Evolutionary conservation across 2,797 vertebrate genomes (phyloP).

Genomic region (Oophaga sylvatica): DNA sequence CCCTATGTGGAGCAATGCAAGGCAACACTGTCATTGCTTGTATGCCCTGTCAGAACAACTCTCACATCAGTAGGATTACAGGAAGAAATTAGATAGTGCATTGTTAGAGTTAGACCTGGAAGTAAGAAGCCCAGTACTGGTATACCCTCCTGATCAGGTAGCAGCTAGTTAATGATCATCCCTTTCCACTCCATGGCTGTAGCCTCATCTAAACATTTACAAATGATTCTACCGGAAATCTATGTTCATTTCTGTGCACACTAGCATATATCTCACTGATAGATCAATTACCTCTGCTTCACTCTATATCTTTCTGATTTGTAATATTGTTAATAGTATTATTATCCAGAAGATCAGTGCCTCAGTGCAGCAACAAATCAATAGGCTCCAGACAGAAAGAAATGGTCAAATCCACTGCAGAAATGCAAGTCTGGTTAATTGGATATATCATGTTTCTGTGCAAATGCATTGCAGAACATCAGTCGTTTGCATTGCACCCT

Average conservation of each 20-base stretch:
- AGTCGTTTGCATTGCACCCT: no score
- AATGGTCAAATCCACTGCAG: constrained; percentile 36
- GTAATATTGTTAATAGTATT: constrained; percentile 59
- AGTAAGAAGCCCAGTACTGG: not conserved
- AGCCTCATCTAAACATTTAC: not conserved
- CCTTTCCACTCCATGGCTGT: not conserved
- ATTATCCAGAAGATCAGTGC: constrained; percentile 37
- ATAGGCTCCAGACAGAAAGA: constrained; percentile 54
- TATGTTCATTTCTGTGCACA: constrained; percentile 22
- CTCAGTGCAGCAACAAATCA: constrained; percentile 43
- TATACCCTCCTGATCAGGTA: not conserved
- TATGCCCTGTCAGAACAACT: not conserved
- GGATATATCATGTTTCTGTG: not conserved
- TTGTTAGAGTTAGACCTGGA: not conserved
- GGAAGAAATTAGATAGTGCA: not conserved
- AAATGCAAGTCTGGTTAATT: not conserved
- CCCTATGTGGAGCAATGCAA: not conserved
- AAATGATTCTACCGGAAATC: not conserved
- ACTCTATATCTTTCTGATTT: constrained; percentile 47
- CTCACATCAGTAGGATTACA: no score
- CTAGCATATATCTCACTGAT: constrained; percentile 51
- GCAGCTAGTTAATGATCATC: not conserved
- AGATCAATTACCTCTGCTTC: constrained; percentile 55
- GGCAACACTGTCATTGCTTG: not conserved
- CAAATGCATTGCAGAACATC: not conserved